Base-by-base conservation (phyloP, 2,888 invertebrate species). In the Leistus spinibarbis region DNA sequence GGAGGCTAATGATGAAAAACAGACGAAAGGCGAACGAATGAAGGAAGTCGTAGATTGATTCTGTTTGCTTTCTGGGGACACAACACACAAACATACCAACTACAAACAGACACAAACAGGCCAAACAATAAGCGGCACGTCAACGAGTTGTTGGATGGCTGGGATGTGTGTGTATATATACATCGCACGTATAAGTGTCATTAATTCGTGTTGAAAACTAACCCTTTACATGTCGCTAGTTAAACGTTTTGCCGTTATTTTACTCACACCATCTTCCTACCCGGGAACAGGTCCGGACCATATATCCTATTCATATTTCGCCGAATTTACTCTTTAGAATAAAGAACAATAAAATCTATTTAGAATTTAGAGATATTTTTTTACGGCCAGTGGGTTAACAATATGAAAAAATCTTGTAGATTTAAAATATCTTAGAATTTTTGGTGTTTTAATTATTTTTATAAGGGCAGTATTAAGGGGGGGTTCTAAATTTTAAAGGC, bases 1-100 rank as follows among this genome's bases (percentile, higher is more conserved):
- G 72, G 64, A 64, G 63, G 71, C 71, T 71, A 71, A 71, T 71
- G 71, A 71, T 71, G 71, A 71, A 64, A 71, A 54, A 7, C 19
- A 63, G n/a, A 19, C 24, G 64, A 70, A 63, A 70, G 63, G 70
- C 63, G 62, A 53, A 54, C 64, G 23, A 19, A 54, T 24, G 54
- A 65, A 56, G 27, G 65, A 72, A 72, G 65, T 72, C 72, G 24
- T 56, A 56, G 65, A 72, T 65, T 72, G 72, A 72, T 72, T 72
- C 72, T 72, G 65, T 72, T 65, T 65, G 40, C 62, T 54, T 40
- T 19, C 20, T 54, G 40, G 40, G 7, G 40, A 40, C 40, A 40
- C 40, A 40, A 40, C 40, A 40, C 40, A 40, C 40, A 40, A 40
- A 40, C 40, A 40, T 40, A 40, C 13, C 10, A 3, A 40, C 40